Evolutionary conservation across 2,113 vertebrate genomes (phyloP), one percentile per base, ranked within the genome.

Genomic region (Ploceus nigricollis): DNA sequence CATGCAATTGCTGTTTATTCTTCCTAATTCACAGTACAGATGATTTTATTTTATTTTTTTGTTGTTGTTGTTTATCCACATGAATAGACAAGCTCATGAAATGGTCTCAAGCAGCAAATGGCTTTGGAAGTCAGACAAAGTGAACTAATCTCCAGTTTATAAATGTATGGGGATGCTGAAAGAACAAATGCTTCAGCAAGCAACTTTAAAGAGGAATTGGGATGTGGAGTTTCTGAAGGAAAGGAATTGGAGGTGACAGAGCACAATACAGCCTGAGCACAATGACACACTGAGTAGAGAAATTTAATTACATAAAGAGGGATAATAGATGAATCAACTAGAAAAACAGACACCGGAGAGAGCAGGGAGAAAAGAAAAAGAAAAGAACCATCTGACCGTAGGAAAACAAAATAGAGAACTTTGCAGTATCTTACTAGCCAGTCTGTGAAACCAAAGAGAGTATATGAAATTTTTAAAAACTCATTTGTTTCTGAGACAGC

Each of bases 101-200:
- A 96, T 82, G 68, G 95, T 96, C 82, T 94, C 77, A 92, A 96
- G 95, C 80, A 97, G 95, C 94, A 97, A 97, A 97, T 82, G 78
- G 90, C 93, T 93, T 96, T 97, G 87, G 94, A 97, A 97, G 64
- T 60, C 93, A 97, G 93, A 93, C 83, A 97, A 93, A 97, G 87
- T 96, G 87, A 97, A 95, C 94, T 97, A 92, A 97, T 97, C 95
- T 97, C 96, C 83, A 92, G 87, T 97, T 97, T 97, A 94, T 92
- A 91, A 97, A 94, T 6, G 53, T 97, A 76, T 89, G 87, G 70
- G 28, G 39, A 81, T 93, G 66, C 87, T 97, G 76, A 95, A 96
- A 94, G 96, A 96, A 69, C 91, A 87, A 93, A 95, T 96, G 82
- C 79, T 92, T 96, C 95, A 95, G 91, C 95, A 96, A 76, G 87